These are phyloP conservation scores for Cordilura impudica DNA, from an alignment of 2,888 invertebrate species.

Conservation along the genomic window DNA sequence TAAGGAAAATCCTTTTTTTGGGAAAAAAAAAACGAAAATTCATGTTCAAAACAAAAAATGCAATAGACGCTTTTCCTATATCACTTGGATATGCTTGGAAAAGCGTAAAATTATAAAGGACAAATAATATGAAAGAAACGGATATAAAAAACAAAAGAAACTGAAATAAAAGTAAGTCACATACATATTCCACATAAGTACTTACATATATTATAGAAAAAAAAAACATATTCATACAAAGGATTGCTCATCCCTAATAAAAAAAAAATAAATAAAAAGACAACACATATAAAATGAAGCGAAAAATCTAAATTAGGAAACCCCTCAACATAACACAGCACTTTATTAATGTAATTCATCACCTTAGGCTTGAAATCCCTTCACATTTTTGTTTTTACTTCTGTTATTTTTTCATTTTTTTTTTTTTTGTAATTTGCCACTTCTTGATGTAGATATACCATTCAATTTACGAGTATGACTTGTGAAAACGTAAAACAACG, in stretches of 20 bases:
- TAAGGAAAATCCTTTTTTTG: conserved; percentile 15
- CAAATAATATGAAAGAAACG: conserved; percentile 42
- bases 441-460: conserved; percentile 26
- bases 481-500: conserved; percentile 27
- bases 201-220: neutral
- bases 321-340: conserved; percentile 16
- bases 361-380: conserved; percentile 35
- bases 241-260: conserved; percentile 49
- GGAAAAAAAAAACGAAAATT: conserved; percentile 27
- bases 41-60: conserved; percentile 56
- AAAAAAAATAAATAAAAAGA: neutral
- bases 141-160: conserved; percentile 25
- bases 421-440: conserved; percentile 19
- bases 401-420: neutral
- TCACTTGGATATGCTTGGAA: conserved; percentile 22
- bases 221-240: conserved; percentile 21
- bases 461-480: conserved; percentile 48
- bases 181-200: neutral
- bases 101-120: conserved; percentile 12
- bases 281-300: neutral
- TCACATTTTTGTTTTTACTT: conserved; percentile 33
- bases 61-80: conserved; percentile 52
- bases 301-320: conserved; percentile 2
- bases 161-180: conserved; percentile 47
- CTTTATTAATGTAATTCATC: conserved; percentile 17